These are phyloP conservation scores for Siniperca scherzeri DNA, from an alignment of 2,797 vertebrate species.

Conservation along the genomic window DNA sequence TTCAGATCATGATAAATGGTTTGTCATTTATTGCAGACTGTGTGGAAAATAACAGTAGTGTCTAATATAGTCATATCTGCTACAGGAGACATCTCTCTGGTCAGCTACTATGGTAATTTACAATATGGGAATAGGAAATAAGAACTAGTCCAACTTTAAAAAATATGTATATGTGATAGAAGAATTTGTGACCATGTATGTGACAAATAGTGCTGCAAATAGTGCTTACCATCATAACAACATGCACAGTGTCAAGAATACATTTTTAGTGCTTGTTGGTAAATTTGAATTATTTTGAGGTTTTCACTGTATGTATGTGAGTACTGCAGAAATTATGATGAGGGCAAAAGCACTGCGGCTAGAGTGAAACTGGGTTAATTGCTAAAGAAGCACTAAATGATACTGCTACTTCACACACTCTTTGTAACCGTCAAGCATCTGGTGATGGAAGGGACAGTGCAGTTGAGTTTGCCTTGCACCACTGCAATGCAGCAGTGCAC, in stretches of 20 bases:
- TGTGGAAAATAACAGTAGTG: background rate
- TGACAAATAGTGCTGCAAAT: background rate
- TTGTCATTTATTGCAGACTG: background rate
- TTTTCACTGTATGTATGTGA: slow-evolving; percentile 12
- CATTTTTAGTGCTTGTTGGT: background rate
- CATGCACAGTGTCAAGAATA: background rate
- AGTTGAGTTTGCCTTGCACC: slow-evolving; percentile 69
- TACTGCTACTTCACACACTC: slow-evolving; percentile 47
- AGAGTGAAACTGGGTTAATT: slow-evolving; percentile 33
- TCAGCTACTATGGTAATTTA: slow-evolving; percentile 2
- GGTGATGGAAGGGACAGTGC: slow-evolving; percentile 58
- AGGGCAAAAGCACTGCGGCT: slow-evolving; percentile 44
- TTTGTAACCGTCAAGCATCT: slow-evolving; percentile 59
- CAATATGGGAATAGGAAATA: background rate
- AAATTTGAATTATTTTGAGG: background rate
- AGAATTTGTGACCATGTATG: background rate
- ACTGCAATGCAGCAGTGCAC: slow-evolving; percentile 84
- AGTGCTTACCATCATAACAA: background rate
- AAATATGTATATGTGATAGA: background rate
- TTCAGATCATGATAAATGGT: background rate
- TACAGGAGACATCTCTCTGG: slow-evolving; percentile 29
- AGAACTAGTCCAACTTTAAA: background rate
- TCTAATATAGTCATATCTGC: background rate
- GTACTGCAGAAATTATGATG: slow-evolving; percentile 39
- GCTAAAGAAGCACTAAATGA: slow-evolving; percentile 44